Conservation (phyloP, 2,113 vertebrate species). For the Seriola dumerili region DNA sequence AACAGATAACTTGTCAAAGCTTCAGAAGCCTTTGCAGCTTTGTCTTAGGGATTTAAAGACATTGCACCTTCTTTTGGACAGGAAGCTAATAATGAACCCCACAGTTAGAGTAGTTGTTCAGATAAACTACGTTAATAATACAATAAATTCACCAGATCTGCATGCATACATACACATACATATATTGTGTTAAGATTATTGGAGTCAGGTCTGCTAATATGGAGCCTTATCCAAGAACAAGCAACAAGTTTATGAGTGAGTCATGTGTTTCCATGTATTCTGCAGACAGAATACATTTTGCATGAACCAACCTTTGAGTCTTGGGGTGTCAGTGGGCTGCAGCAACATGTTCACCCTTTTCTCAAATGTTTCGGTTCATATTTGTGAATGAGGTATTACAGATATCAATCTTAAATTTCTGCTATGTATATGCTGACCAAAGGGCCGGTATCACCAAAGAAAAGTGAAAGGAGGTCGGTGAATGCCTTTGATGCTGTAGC, state of each 20-base stretch:
- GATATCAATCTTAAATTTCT: conserved; percentile 1
- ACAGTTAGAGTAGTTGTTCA: not conserved
- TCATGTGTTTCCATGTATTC: not conserved
- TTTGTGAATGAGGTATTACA: not conserved
- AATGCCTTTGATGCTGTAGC: conserved; percentile 7
- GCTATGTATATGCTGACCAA: not conserved
- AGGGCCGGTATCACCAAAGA: not conserved
- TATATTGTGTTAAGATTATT: not conserved
- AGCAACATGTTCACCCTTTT: not conserved
- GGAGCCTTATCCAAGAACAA: not conserved
- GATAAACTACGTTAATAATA: not conserved
- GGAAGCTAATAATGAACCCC: not conserved
- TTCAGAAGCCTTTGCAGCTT: not conserved
- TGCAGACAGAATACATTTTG: not conserved
- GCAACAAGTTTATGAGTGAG: not conserved
- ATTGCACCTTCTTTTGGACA: not conserved
- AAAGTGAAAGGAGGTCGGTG: conserved; percentile 7
- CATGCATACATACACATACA: not conserved
- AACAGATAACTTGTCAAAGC: not conserved
- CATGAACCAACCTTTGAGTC: not conserved
- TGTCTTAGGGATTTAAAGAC: not conserved
- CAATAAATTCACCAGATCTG: not conserved
- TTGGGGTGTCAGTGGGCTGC: not conserved
- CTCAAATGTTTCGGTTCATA: not conserved
- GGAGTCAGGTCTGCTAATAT: not conserved